These are phyloP conservation scores for Mus minutoides DNA, from an alignment of 2,797 vertebrate genomes.

Conservation along the genomic window DNA sequence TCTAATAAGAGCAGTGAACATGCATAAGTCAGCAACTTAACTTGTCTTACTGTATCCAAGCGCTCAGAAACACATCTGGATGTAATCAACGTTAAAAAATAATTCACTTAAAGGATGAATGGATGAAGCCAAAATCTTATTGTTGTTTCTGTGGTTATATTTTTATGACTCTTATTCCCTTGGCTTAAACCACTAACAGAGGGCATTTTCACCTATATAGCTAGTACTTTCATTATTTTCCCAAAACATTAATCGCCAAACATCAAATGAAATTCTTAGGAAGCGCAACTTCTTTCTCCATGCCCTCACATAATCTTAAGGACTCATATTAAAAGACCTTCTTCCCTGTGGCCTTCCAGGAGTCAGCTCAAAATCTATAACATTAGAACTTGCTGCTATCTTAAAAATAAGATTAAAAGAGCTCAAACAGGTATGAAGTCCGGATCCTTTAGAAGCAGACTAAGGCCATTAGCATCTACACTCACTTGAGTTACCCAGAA, in stretches of 20 bases:
- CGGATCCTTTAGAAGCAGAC: background rate
- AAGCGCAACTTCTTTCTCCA: background rate
- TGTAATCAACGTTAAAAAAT: background rate
- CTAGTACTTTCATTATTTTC: background rate
- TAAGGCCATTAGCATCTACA: background rate
- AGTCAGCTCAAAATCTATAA: background rate
- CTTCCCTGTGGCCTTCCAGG: background rate
- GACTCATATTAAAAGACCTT: background rate
- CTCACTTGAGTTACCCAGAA: background rate
- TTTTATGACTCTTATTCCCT: background rate
- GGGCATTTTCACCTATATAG: background rate
- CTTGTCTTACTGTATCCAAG: background rate
- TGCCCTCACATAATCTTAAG: background rate
- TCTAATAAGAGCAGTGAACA: background rate
- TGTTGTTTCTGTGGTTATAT: background rate
- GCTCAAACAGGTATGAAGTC: background rate
- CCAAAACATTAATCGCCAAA: background rate
- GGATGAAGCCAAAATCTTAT: background rate
- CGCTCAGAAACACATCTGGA: background rate
- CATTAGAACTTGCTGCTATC: background rate
- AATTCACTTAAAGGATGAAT: background rate
- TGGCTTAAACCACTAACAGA: background rate
- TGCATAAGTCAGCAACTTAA: background rate
- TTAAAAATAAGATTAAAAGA: slow-evolving; percentile 23
- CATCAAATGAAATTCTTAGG: background rate